Conservation (phyloP, 2,888 invertebrate species). For the Punctoribates punctum region DNA sequence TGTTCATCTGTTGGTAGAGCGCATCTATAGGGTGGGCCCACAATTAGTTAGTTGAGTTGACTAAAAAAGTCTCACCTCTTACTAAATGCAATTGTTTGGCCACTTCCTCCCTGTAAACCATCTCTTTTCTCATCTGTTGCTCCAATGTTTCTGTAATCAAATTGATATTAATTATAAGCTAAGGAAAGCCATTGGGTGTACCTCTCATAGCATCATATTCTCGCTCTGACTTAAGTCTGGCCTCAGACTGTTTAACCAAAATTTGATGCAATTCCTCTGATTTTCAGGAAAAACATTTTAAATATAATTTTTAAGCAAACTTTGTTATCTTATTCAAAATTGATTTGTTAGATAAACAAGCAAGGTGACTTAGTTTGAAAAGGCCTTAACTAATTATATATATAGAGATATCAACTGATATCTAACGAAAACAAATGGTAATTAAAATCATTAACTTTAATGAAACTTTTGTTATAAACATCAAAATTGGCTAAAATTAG, state of each 20-base stretch:
- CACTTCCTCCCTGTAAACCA: slow-evolving; percentile 52
- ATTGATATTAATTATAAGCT: slow-evolving; percentile 11
- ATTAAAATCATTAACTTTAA: too few species aligned
- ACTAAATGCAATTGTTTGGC: slow-evolving; percentile 53
- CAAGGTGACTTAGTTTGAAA: too few species aligned
- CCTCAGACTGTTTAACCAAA: slow-evolving; percentile 51
- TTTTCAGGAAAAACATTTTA: background rate
- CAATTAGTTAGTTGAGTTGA: slow-evolving; percentile 1
- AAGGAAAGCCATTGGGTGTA: slow-evolving; percentile 38
- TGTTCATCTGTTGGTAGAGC: slow-evolving; percentile 52
- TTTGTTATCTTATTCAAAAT: too few species aligned
- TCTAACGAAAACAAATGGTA: too few species aligned
- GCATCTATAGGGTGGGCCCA: slow-evolving; percentile 50
- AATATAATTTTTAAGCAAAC: too few species aligned
- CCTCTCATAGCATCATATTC: slow-evolving; percentile 53
- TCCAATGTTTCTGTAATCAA: slow-evolving; percentile 51
- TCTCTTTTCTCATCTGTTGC: slow-evolving; percentile 52
- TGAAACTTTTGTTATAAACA: too few species aligned
- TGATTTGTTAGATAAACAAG: too few species aligned
- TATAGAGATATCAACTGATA: too few species aligned
- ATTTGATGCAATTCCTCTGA: slow-evolving; percentile 53
- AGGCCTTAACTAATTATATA: too few species aligned
- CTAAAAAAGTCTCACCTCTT: slow-evolving; percentile 50
- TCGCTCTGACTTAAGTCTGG: slow-evolving; percentile 51
- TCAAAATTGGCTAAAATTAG: background rate